Base-by-base conservation (phyloP, 2,113 vertebrate species). In the Rhinichthys klamathensis region DNA sequence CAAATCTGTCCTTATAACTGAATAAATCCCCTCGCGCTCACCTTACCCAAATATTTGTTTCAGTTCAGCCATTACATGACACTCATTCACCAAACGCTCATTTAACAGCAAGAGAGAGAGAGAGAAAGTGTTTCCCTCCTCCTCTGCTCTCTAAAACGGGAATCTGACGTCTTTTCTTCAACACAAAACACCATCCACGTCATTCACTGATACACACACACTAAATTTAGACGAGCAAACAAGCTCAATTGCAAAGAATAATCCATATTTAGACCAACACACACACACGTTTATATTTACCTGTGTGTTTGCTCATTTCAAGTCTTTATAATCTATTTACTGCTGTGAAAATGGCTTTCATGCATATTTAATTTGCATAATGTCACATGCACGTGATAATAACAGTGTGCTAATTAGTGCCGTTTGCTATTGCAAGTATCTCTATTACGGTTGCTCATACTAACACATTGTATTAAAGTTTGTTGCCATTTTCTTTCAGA, bases 121-220 rank as follows among this genome's bases (percentile, higher is more conserved):
- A 32, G 25, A 49, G 30, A n/a, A 25, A 7, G 46, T 4, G 27
- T 76, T 51, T 30, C 16, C 27, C 18, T 51, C 79, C 78, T 49
- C 79, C 44, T 81, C 25, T 67, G 79, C 74, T 76, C 44, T 81
- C 79, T 69, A 67, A 65, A 80, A 65, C 2, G 6, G 32, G 79
- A 81, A 32, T 6, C 27, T 67, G 60, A 65, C 41, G 5, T 49
- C n/a, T 75, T 75, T 46, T 81, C 79, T 51, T 51, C 61, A 81
- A 12, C 60, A 60, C 76, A 35, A 35, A 58, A 79, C 35, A 38
- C 12, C 9, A 23, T 67, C 15, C 44, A 8, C 79, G 78, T 65
- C 78, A 81, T 27, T 9, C 38, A 21, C 58, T 25, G 35, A 80
- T 46, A n/a, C 15, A 67, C 79, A 32, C 15, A n/a, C 79, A 13